Evolutionary conservation across 1,140 invertebrate species (phyloP).

Genomic region (Papilio helenus): DNA sequence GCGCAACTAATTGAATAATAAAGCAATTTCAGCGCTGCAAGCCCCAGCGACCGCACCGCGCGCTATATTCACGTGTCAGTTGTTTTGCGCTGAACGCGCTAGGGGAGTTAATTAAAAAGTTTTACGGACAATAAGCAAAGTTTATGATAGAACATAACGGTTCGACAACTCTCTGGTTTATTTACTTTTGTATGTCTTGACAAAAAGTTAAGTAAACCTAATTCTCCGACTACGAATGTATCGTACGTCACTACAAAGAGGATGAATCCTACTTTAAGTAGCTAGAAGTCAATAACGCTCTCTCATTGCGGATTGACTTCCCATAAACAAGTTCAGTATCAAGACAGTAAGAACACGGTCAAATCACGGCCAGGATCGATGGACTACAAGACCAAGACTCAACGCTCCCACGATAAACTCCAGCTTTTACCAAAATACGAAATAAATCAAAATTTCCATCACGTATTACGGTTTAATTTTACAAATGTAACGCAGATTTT

Average conservation of each 20-base stretch:
- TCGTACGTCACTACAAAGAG: too few relatives aligned
- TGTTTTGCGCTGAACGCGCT: conserved; percentile 22
- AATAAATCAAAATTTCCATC: neutral
- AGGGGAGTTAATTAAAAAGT: conserved; percentile 36
- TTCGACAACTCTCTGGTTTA: neutral
- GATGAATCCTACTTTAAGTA: too few relatives aligned
- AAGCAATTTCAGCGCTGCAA: conserved; percentile 62
- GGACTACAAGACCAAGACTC: too few relatives aligned
- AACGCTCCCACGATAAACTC: neutral
- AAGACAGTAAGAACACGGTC: too few relatives aligned
- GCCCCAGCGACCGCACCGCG: conserved; percentile 18
- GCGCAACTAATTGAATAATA: conserved; percentile 70
- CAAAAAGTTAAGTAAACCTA: too few relatives aligned
- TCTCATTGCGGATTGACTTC: too few relatives aligned
- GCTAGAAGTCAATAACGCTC: too few relatives aligned
- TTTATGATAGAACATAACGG: neutral
- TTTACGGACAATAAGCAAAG: conserved; percentile 22
- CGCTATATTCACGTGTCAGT: conserved; percentile 32
- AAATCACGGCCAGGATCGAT: too few relatives aligned
- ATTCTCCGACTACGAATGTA: too few relatives aligned
- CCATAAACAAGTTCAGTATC: too few relatives aligned
- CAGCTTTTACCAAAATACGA: neutral
- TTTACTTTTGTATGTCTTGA: neutral
- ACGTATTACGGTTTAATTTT: neutral
- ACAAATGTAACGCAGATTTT: neutral